phyloP scores from a whole-genome alignment of 2,113 vertebrate species.

The Oryzias javanicus region DNA sequence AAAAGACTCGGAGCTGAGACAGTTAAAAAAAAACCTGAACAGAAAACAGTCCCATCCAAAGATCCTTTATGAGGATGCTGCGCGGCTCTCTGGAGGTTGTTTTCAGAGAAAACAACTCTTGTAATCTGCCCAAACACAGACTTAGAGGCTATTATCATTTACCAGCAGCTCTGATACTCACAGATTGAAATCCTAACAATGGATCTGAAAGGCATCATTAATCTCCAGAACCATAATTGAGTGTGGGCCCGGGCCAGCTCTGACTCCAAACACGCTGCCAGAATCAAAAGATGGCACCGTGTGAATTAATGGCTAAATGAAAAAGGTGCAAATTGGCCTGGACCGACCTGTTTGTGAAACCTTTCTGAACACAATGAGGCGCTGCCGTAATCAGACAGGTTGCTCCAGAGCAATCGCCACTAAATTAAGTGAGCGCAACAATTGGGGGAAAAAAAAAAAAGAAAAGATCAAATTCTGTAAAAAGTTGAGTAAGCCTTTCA shows the following conservation, averaged over 20 bases:
- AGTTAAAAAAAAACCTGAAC: conserved; percentile 7
- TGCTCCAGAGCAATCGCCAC: background rate
- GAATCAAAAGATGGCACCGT: conserved; percentile 49
- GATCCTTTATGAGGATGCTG: conserved; percentile 27
- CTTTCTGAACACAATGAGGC: conserved; percentile 35
- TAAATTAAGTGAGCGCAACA: conserved; percentile 7
- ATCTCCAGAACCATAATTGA: conserved; percentile 53
- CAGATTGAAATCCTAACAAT: conserved; percentile 59
- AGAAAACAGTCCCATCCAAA: background rate
- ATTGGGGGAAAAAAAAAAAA: conserved; percentile 11
- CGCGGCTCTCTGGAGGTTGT: conserved; percentile 40
- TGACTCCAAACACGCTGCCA: conserved; percentile 45
- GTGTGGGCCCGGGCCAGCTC: conserved; percentile 43
- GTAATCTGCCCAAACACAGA: conserved; percentile 61
- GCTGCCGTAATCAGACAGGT: conserved; percentile 23
- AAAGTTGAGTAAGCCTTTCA: background rate
- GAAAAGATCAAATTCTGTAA: conserved; percentile 11
- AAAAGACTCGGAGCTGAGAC: conserved; percentile 23
- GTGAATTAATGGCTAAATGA: conserved; percentile 57
- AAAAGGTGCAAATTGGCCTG: conserved; percentile 51
- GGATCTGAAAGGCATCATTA: conserved; percentile 69
- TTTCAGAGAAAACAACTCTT: conserved; percentile 56
- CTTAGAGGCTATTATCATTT: conserved; percentile 52
- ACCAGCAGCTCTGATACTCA: conserved; percentile 39
- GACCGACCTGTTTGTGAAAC: conserved; percentile 50